phyloP scores from a whole-genome alignment of 2,113 vertebrate genomes.

The Tragelaphus imberbis region DNA sequence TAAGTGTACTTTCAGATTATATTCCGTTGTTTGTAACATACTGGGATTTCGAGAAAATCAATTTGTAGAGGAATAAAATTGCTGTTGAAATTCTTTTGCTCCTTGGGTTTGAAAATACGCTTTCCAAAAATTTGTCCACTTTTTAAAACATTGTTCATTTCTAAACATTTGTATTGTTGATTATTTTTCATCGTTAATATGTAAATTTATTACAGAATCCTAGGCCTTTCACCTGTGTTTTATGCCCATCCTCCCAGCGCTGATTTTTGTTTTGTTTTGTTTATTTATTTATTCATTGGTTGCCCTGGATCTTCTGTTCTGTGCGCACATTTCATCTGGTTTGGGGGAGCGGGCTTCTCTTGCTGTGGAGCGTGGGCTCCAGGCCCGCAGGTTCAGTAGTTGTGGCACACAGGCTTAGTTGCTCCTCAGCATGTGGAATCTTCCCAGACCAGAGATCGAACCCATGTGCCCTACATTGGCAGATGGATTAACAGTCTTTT shows the following conservation, averaged over 20 bases:
- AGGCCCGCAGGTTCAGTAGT: neutral
- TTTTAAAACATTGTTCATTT: neutral
- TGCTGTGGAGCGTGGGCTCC: neutral
- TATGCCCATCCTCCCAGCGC: accelerated
- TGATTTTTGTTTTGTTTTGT: neutral
- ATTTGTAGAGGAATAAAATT: neutral
- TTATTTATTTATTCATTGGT: neutral
- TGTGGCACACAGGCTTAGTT: neutral
- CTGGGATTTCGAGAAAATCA: neutral
- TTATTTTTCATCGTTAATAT: neutral
- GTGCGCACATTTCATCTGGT: accelerated
- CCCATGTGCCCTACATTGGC: neutral
- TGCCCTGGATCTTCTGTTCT: neutral
- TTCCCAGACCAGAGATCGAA: neutral
- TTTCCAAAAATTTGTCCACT: neutral
- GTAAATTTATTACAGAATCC: neutral
- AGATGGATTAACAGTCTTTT: neutral
- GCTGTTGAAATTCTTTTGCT: neutral
- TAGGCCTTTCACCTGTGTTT: neutral
- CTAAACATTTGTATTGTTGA: neutral
- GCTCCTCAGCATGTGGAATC: neutral
- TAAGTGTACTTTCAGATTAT: conserved; percentile 71
- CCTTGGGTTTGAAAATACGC: neutral
- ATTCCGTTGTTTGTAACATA: neutral
- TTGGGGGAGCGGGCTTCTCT: neutral